Percentiles rank a stretch among this genome's conserved stretches.
These are phyloP conservation scores for Caranx ignobilis DNA, from an alignment of 2,113 vertebrate species.

Conservation along the genomic window DNA sequence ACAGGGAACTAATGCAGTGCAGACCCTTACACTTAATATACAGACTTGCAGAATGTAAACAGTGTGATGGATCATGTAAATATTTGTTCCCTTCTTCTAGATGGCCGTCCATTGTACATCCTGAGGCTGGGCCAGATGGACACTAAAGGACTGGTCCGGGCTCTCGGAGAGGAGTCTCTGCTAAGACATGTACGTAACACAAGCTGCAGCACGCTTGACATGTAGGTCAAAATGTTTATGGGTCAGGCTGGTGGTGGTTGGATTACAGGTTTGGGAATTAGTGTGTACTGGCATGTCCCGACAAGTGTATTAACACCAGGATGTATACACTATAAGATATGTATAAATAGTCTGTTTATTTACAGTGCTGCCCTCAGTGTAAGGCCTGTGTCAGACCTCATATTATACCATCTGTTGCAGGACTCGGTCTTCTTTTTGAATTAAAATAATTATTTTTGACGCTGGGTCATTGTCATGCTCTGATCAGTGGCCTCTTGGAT, in stretches of 20 bases:
- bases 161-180: slow-evolving; percentile 95
- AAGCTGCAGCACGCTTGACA: neutral
- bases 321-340: neutral
- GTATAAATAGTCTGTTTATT: slow-evolving; percentile 37
- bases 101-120: slow-evolving; percentile 94
- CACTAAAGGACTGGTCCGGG: slow-evolving; percentile 93
- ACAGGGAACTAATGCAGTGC: neutral
- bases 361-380: neutral
- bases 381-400: neutral
- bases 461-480: too few species aligned
- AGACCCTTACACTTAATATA: neutral
- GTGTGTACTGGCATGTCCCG: neutral
- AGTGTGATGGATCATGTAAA: neutral
- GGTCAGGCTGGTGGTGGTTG: slow-evolving; percentile 30
- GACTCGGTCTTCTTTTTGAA: too few species aligned
- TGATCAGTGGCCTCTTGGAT: too few species aligned
- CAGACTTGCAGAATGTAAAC: slow-evolving; percentile 21
- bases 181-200: slow-evolving; percentile 91
- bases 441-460: too few species aligned
- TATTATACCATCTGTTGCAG: too few species aligned
- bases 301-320: slow-evolving; percentile 25
- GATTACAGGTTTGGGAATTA: slow-evolving; percentile 47
- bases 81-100: slow-evolving; percentile 75
- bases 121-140: slow-evolving; percentile 97
- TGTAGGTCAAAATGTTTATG: neutral